Percentiles rank a stretch among this genome's conserved stretches.
Evolutionary conservation across 2,797 vertebrate species (phyloP).

Genomic region (Pseudochromis fuscus): DNA sequence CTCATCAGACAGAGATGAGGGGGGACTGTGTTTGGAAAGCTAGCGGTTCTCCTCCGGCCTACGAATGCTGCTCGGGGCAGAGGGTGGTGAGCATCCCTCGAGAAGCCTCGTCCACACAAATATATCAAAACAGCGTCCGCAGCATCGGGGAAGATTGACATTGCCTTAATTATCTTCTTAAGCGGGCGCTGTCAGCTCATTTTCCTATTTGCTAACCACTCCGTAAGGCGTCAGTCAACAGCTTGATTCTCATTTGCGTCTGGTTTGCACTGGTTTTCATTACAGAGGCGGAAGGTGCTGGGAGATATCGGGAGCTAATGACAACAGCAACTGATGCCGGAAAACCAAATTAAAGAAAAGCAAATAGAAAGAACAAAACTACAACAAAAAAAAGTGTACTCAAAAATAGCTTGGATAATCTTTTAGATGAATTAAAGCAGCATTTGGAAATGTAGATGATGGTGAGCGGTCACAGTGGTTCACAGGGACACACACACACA

Average conservation of each 20-base stretch:
- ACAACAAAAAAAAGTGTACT: no score
- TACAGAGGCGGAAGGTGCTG: neutral
- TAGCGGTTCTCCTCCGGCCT: conserved; percentile 4
- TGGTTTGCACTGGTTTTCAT: conserved; percentile 36
- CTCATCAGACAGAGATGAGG: conserved; percentile 62
- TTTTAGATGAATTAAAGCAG: neutral
- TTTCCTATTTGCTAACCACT: conserved; percentile 39
- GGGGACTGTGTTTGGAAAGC: conserved; percentile 8
- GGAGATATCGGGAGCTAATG: no score
- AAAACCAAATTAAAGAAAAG: conserved; percentile 3
- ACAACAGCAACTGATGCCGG: neutral
- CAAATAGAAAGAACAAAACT: no score
- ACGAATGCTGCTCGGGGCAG: neutral
- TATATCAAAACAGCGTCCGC: conserved; percentile 43
- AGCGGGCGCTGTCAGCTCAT: conserved; percentile 41
- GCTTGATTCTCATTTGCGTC: conserved; percentile 58
- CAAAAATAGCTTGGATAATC: neutral
- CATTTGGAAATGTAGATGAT: neutral
- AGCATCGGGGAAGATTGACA: conserved; percentile 23
- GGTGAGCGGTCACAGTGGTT: neutral
- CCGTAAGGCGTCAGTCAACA: conserved; percentile 56
- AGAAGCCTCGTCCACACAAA: conserved; percentile 23
- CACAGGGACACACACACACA: no score
- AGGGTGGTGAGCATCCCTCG: neutral
- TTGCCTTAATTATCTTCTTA: conserved; percentile 69